phyloP scores from a whole-genome alignment of 2,888 invertebrate genomes.

The Drosophila borealis region DNA sequence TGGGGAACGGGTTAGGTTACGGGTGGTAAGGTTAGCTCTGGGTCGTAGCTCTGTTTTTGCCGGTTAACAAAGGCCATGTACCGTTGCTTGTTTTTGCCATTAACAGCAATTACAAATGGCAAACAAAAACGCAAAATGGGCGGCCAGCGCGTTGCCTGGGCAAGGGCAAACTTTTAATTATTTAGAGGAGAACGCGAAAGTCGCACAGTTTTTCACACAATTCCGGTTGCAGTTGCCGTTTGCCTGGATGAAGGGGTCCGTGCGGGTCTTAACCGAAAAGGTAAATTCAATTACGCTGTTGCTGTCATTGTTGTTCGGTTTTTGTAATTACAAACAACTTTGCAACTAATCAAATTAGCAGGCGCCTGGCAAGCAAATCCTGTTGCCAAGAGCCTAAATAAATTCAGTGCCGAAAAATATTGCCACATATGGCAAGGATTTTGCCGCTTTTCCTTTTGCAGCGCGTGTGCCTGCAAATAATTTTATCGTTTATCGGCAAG shows the following conservation, averaged over 20 bases:
- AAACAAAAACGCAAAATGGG: constrained; percentile 56
- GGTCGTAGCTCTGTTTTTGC: constrained; percentile 15
- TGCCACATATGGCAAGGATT: constrained; percentile 52
- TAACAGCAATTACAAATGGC: constrained; percentile 72
- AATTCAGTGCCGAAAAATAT: constrained; percentile 21
- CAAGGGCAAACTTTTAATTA: constrained; percentile 72
- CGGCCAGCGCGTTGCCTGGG: constrained; percentile 26
- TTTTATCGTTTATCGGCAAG: constrained; percentile 51
- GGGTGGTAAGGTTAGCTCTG: neutral
- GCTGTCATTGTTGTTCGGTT: constrained; percentile 25
- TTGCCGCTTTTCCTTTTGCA: constrained; percentile 18
- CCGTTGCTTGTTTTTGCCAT: constrained; percentile 63
- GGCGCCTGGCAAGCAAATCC: neutral
- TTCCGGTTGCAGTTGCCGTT: constrained; percentile 42
- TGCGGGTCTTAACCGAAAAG: constrained; percentile 6
- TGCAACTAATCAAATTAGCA: constrained; percentile 59
- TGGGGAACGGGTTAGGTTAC: neutral
- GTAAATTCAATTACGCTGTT: constrained; percentile 53
- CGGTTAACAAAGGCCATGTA: constrained; percentile 27
- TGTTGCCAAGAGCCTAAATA: constrained; percentile 4
- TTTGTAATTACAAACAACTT: constrained; percentile 50
- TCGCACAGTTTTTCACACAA: constrained; percentile 43
- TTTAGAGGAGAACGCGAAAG: constrained; percentile 62
- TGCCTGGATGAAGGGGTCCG: constrained; percentile 9
- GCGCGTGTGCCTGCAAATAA: constrained; percentile 21